These are phyloP conservation scores for Leptobrachium ailaonicum DNA, from an alignment of 2,113 vertebrate genomes.

Conservation along the genomic window DNA sequence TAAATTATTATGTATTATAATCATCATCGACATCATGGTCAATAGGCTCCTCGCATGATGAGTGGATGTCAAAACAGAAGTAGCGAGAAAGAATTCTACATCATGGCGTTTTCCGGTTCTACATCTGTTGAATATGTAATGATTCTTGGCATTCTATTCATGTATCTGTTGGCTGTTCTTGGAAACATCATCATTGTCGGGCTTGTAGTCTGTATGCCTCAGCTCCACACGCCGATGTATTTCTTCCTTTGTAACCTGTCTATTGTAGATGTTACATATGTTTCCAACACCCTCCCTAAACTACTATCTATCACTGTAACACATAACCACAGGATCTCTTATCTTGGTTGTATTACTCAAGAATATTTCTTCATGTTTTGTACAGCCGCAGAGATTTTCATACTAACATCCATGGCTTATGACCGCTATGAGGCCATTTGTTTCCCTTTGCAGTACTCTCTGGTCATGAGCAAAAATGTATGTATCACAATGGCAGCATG, in stretches of 20 bases:
- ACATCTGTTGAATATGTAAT: not conserved
- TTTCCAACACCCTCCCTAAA: slow-evolving; percentile 10
- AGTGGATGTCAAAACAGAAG: slow-evolving; percentile 1
- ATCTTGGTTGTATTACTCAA: slow-evolving; percentile 1
- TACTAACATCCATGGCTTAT: slow-evolving; percentile 20
- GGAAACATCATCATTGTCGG: slow-evolving; percentile 17
- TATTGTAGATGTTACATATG: not conserved
- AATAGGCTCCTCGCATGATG: not conserved
- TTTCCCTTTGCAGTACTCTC: not conserved
- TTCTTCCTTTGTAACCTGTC: slow-evolving; percentile 33
- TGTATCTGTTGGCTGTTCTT: not conserved
- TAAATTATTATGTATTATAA: too few relatives aligned
- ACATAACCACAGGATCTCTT: not conserved
- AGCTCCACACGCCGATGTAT: slow-evolving; percentile 30
- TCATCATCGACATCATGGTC: too few relatives aligned
- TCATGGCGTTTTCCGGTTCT: not conserved
- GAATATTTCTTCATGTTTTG: not conserved
- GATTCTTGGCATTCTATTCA: not conserved
- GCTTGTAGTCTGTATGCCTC: not conserved
- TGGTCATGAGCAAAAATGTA: not conserved
- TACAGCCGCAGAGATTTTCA: not conserved
- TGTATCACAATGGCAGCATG: not conserved
- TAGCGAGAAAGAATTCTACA: not conserved
- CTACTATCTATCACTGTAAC: not conserved
- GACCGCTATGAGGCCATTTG: slow-evolving; percentile 26